These are phyloP conservation scores for Botia almorhae DNA, from an alignment of 2,797 vertebrate species.

Conservation along the genomic window DNA sequence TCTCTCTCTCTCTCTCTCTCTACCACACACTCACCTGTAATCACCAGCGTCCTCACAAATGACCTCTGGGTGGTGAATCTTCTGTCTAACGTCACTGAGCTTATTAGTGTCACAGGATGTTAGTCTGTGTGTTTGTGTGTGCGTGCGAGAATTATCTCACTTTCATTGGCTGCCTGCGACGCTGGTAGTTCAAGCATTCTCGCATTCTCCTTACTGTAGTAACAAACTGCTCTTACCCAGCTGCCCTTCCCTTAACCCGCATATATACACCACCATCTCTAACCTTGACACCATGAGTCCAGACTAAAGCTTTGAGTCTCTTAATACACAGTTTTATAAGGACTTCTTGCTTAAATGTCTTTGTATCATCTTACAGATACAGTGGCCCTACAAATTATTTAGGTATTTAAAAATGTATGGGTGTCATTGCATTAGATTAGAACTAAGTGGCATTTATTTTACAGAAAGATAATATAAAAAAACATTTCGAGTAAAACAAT, in stretches of 20 bases:
- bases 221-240: slow-evolving; percentile 24
- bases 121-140: not conserved
- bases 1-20: not conserved
- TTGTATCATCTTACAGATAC: not conserved
- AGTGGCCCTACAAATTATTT: not conserved
- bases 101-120: not conserved
- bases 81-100: not conserved
- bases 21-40: not conserved
- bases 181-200: slow-evolving; percentile 1
- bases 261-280: not conserved
- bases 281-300: not conserved
- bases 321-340: not conserved
- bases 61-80: slow-evolving; percentile 7
- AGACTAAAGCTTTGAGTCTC: not conserved
- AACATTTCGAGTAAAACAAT: too few species aligned
- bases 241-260: not conserved
- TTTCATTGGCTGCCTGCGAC: slow-evolving; percentile 1
- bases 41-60: not conserved
- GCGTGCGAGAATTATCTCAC: slow-evolving; percentile 12
- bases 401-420: not conserved
- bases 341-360: not conserved
- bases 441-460: not conserved
- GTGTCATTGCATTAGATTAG: not conserved
- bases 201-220: not conserved
- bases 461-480: too few species aligned